Base-by-base conservation (phyloP, 2,888 invertebrate genomes). In the Alentia gelatinosa region DNA sequence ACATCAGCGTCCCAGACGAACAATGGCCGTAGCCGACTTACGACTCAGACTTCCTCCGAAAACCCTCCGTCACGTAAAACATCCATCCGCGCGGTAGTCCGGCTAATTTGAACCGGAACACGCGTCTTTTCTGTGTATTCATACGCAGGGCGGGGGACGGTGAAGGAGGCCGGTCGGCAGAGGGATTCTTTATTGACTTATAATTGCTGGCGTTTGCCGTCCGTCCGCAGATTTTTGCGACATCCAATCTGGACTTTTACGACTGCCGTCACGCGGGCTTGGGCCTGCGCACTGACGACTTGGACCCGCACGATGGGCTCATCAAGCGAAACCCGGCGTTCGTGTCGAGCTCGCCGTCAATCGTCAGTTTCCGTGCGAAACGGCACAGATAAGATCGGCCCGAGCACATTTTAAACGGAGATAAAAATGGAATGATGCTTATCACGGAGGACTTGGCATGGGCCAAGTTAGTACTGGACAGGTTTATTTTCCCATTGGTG, bases 161-260 rank as follows among this genome's bases (percentile, higher is more conserved):
- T 12, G n/a, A n/a, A n/a, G n/a, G n/a, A n/a, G n/a, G n/a, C n/a
- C n/a, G n/a, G n/a, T n/a, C n/a, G n/a, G n/a, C n/a, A n/a, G n/a
- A n/a, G n/a, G n/a, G n/a, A n/a, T n/a, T 23, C 79, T 79, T 86
- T 86, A 86, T 86, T 50, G 86, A 86, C 50, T 86, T 86, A 86
- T 86, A 86, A 86, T 86, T 86, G 86, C 86, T 86, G 50, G 42
- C 86, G 47, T 86, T 86, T 86, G 86, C 86, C 50, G 86, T 86
- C 86, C 50, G 42, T 42, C 86, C 19, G 47, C 50, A 30, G 86
- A 86, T 50, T 86, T 83, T 40, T 86, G 86, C 86, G 86, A 86
- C 86, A 86, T 42, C 47, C 50, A 86, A 86, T 86, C 50, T 50
- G 26, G 47, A 42, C 26, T 86, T 79, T 86, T 86, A 86, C 42